phyloP scores from a whole-genome alignment of 1,140 invertebrate species.

The Pseudomyrmex flavicornis region DNA sequence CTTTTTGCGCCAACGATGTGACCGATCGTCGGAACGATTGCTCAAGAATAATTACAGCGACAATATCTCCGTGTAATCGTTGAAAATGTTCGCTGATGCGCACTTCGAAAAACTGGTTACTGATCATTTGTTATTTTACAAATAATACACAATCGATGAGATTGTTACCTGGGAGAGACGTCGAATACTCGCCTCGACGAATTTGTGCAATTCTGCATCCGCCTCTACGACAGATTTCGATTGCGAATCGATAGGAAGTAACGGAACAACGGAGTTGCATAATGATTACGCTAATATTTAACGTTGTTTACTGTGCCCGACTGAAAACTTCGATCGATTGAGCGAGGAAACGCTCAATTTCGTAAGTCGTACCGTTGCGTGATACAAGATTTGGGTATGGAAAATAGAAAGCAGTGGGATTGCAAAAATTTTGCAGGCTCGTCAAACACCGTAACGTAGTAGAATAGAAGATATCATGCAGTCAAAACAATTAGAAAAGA shows the following conservation, averaged over 20 bases:
- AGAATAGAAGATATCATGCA: not conserved
- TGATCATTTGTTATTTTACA: constrained; percentile 31
- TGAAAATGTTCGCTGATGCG: not conserved
- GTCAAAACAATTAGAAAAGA: not conserved
- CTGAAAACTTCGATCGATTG: constrained; percentile 57
- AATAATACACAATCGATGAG: constrained; percentile 3
- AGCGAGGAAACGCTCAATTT: constrained; percentile 68
- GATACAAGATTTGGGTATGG: constrained; percentile 60
- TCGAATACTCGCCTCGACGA: constrained; percentile 24
- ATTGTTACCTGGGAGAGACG: not conserved
- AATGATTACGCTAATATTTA: constrained; percentile 66
- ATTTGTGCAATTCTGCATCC: constrained; percentile 46
- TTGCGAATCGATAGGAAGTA: constrained; percentile 61
- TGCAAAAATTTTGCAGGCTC: constrained; percentile 60
- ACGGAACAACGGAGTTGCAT: constrained; percentile 53
- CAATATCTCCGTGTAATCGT: not conserved
- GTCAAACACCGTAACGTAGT: not conserved
- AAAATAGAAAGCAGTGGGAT: constrained; percentile 66
- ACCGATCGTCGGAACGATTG: constrained; percentile 19
- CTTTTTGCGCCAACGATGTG: not conserved
- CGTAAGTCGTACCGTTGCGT: constrained; percentile 26
- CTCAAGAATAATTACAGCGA: constrained; percentile 15
- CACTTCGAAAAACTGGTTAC: not conserved
- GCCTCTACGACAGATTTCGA: constrained; percentile 42
- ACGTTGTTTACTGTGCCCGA: constrained; percentile 60